phyloP scores from a whole-genome alignment of 1,140 invertebrate genomes.

The Papilio aristodemus region DNA sequence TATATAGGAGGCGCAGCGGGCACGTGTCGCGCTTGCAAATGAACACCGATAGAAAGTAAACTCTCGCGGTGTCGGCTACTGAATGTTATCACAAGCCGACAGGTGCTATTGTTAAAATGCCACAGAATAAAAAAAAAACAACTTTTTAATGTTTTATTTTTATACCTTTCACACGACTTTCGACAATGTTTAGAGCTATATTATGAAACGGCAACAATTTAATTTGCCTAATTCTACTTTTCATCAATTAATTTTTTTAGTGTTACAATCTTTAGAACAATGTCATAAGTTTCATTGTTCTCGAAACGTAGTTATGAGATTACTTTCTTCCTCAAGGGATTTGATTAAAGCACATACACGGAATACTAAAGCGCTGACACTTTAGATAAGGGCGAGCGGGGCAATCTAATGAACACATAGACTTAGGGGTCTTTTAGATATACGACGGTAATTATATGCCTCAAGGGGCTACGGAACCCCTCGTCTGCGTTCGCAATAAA shows the following conservation, averaged over 20 bases:
- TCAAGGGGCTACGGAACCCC: conserved; percentile 28
- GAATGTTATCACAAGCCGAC: conserved; percentile 32
- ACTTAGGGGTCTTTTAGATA: conserved; percentile 29
- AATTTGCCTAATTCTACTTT: not conserved
- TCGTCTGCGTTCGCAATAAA: conserved; percentile 46
- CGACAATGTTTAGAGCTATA: conserved; percentile 36
- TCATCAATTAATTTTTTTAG: not conserved
- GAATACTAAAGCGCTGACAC: conserved; percentile 33
- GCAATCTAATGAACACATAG: conserved; percentile 34
- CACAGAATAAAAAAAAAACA: conserved; percentile 24
- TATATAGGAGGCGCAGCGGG: conserved; percentile 29
- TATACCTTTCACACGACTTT: conserved; percentile 39
- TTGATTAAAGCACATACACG: conserved; percentile 23
- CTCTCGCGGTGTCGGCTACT: conserved; percentile 44
- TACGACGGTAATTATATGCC: conserved; percentile 34
- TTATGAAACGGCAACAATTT: not conserved
- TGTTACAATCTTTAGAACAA: too few species aligned
- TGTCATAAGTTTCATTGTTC: not conserved
- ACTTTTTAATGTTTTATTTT: conserved; percentile 21
- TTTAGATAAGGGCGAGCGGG: conserved; percentile 31
- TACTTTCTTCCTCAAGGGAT: conserved; percentile 18
- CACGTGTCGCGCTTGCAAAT: conserved; percentile 63
- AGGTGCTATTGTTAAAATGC: conserved; percentile 44
- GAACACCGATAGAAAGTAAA: conserved; percentile 64
- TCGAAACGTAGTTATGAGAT: not conserved